Percentiles rank a stretch among this genome's conserved stretches.
phyloP scores from a whole-genome alignment of 53 echinoderm and acorn worm species.

The Echinometra lucunter region DNA sequence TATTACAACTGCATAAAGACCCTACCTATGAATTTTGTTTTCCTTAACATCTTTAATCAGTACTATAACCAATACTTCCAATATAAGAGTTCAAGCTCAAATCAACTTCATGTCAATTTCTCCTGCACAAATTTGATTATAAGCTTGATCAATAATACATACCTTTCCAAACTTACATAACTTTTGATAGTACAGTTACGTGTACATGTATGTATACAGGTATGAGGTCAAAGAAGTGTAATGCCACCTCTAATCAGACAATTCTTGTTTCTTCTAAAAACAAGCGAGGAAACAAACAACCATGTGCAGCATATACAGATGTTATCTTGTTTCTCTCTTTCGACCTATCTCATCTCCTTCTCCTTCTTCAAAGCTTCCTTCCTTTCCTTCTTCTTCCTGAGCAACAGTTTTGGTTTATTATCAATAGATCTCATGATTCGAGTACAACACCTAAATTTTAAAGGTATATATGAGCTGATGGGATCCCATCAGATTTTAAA shows the following conservation, averaged over 20 bases:
- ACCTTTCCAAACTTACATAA: too few species aligned
- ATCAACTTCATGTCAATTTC: too few species aligned
- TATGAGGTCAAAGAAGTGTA: conserved; percentile 1
- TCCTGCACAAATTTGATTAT: not conserved
- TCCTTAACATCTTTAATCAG: too few species aligned
- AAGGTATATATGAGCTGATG: not conserved
- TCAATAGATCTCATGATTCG: not conserved
- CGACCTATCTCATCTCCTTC: conserved; percentile 1
- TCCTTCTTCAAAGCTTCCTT: conserved; percentile 7
- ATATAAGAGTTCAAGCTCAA: too few species aligned
- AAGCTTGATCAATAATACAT: not conserved
- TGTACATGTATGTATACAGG: not conserved
- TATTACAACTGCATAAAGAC: not conserved
- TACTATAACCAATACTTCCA: too few species aligned
- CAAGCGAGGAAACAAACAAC: conserved; percentile 45
- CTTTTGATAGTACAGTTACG: too few species aligned
- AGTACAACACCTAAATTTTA: conserved; percentile 11
- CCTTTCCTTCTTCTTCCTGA: conserved; percentile 29
- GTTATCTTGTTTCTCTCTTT: not conserved
- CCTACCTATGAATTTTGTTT: too few species aligned
- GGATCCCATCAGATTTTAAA: not conserved
- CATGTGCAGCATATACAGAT: conserved; percentile 9
- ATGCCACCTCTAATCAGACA: not conserved
- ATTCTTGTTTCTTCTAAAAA: conserved; percentile 47
- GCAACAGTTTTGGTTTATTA: conserved; percentile 6